Conservation (phyloP, 2,888 invertebrate genomes). For the Deilephila porcellus region DNA sequence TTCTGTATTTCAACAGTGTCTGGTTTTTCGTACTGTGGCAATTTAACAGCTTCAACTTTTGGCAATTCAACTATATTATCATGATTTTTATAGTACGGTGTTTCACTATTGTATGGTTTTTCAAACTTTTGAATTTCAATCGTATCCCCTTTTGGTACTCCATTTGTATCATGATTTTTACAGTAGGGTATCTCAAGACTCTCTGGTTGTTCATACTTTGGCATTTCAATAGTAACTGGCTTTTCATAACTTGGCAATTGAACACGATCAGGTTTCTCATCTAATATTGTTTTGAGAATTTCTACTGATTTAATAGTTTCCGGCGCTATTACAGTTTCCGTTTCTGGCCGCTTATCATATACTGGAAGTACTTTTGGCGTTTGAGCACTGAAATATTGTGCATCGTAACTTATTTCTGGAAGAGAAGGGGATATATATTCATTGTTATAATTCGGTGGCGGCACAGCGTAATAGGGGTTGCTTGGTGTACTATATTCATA, state of each 20-base stretch:
- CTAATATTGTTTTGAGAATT: conserved; percentile 4
- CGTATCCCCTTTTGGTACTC: too few species aligned
- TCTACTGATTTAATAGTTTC: background rate
- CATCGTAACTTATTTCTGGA: conserved; percentile 66
- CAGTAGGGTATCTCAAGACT: background rate
- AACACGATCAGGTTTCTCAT: background rate
- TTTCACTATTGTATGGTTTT: too few species aligned
- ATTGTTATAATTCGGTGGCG: conserved; percentile 52
- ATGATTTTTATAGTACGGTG: too few species aligned
- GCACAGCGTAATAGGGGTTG: conserved; percentile 43
- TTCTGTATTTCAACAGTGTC: too few species aligned
- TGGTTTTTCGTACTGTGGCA: too few species aligned
- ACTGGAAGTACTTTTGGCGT: conserved; percentile 33
- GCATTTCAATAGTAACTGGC: background rate
- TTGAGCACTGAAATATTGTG: conserved; percentile 58
- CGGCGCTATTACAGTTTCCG: conserved; percentile 28
- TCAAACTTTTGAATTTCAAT: too few species aligned
- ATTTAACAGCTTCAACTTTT: too few species aligned
- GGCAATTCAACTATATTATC: too few species aligned
- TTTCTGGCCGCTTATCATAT: conserved; percentile 36
- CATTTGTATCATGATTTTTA: too few species aligned
- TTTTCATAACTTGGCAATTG: background rate
- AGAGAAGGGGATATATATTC: conserved; percentile 46
- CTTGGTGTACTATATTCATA: conserved; percentile 55
- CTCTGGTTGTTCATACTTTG: background rate